These are phyloP conservation scores for Toxotes chatareus DNA, from an alignment of 2,113 vertebrate species.

Conservation along the genomic window DNA sequence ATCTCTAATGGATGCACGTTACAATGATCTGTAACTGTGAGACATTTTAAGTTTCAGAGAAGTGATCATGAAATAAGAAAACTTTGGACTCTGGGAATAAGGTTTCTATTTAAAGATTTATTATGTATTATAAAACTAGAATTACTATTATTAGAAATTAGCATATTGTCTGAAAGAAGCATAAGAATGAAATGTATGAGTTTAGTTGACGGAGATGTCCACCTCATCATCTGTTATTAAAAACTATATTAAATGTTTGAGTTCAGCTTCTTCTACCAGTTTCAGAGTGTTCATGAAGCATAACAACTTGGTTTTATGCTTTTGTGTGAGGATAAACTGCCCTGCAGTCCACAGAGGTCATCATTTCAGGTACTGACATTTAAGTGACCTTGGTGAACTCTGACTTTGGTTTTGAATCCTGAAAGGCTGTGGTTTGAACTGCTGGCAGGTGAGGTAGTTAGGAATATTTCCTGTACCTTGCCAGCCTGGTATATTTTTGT, in stretches of 20 bases:
- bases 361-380: neutral
- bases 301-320: neutral
- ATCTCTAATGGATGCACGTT: neutral
- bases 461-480: conserved; percentile 22
- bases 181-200: neutral
- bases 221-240: conserved; percentile 5
- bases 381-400: neutral
- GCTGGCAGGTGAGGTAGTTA: neutral
- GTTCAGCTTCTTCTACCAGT: neutral
- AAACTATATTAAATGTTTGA: neutral
- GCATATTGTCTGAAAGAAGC: neutral
- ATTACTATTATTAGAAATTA: neutral
- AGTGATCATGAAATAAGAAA: neutral
- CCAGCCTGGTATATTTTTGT: conserved; percentile 6
- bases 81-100: neutral
- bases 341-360: conserved; percentile 3
- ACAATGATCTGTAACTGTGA: no score
- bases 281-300: neutral
- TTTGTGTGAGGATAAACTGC: neutral
- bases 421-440: conserved; percentile 12
- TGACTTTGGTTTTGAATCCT: neutral
- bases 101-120: neutral
- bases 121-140: neutral
- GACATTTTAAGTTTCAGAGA: neutral
- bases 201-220: neutral